These are phyloP conservation scores for Aplocera efformata DNA, from an alignment of 2,888 invertebrate genomes.

Conservation along the genomic window DNA sequence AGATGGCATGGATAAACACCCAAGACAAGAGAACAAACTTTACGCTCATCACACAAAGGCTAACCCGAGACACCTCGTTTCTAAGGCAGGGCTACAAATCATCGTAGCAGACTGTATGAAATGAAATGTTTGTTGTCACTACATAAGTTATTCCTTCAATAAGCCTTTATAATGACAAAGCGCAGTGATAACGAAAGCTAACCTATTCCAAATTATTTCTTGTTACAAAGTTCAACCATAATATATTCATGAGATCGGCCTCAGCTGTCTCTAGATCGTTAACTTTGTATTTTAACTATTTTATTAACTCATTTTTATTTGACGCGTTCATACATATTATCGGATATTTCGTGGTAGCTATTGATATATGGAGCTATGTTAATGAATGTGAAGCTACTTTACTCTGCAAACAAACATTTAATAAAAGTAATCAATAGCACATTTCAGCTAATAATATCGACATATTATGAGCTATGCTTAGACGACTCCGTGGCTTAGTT, in stretches of 20 bases:
- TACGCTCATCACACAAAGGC: too few relatives aligned
- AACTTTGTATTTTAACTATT: conserved; percentile 60
- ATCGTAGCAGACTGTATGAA: too few relatives aligned
- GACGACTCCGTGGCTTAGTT: too few relatives aligned
- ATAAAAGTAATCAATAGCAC: too few relatives aligned
- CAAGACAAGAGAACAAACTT: too few relatives aligned
- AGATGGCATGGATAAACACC: too few relatives aligned
- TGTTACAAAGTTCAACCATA: conserved; percentile 55
- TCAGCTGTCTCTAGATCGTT: conserved; percentile 61
- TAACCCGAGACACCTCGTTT: too few relatives aligned
- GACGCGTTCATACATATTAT: conserved; percentile 58
- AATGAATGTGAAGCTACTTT: conserved; percentile 30
- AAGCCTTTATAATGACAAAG: conserved; percentile 3
- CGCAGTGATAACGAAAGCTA: conserved; percentile 9
- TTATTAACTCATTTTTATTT: conserved; percentile 53
- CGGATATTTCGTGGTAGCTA: conserved; percentile 54
- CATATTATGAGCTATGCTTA: too few relatives aligned
- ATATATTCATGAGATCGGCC: conserved; percentile 63
- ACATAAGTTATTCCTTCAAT: not conserved
- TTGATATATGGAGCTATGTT: conserved; percentile 61
- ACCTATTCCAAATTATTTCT: conserved; percentile 45
- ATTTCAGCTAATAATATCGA: not conserved
- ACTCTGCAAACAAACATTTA: conserved; percentile 5
- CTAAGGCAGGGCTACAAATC: too few relatives aligned
- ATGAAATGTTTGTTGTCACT: too few relatives aligned